Base-by-base conservation (phyloP, 2,888 invertebrate genomes). In the Drosophila suboccidentalis region DNA sequence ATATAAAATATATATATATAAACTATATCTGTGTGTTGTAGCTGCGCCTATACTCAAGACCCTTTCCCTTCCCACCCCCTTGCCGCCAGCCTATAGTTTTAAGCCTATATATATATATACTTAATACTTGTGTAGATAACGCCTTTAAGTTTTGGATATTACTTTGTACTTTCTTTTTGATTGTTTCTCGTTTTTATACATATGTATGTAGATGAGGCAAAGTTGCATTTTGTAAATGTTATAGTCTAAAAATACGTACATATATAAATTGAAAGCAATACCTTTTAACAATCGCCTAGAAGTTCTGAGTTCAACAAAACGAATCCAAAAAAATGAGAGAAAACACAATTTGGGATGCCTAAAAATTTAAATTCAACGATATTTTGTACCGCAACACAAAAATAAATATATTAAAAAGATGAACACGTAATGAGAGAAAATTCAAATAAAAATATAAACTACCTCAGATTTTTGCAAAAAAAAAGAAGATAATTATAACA, bases 381-480 rank as follows among this genome's bases (percentile, higher is more conserved):
- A 80, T 80, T 83, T 80, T 81, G 80, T 78, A 82, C 50, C 65
- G 71, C 54, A 88, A 84, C 77, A 75, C 64, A 82, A 80, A 79
- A 82, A 83, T 75, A 74, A 71, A 80, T 75, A 78, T 69, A 68
- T 26, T 46, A 59, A 63, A 19, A 54, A 71, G 26, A 26, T 68
- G 19, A 74, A 57, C 74, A 77, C 43, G 46, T 64, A 71, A 67
- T 50, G 62, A 65, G 64, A 77, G 38, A 72, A 87, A 85, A 87
- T 80, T 87, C 72, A 88, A 86, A 82, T 76, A 73, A 83, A 80
- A 69, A 76, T 58, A 58, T 58, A 71, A 87, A 89, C 87, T 87
- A 87, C 89, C 87, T 87, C 87, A 87, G 79, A 89, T 87, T 88
- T 82, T 87, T 86, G 88, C 75, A 53, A 61, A 68, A 61, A 22